Evolutionary conservation across 2,797 vertebrate species (phyloP).

Genomic region (Otus scops): DNA sequence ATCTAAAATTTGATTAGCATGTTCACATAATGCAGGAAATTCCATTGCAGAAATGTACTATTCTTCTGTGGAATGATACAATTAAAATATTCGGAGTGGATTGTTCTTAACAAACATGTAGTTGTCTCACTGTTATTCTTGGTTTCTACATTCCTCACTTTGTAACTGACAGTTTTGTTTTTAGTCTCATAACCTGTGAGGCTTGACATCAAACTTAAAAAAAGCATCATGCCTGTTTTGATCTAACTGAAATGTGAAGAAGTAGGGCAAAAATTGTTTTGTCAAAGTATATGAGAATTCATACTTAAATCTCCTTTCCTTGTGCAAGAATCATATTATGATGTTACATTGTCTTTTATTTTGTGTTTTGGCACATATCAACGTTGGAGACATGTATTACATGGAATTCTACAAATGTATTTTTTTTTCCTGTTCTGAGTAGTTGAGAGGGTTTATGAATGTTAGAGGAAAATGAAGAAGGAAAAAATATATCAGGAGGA

Average conservation of each 20-base stretch:
- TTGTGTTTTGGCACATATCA: neutral
- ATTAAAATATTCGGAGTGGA: neutral
- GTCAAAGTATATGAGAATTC: neutral
- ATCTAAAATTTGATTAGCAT: neutral
- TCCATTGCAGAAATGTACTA: neutral
- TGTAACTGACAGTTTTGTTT: neutral
- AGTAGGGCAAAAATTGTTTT: slow-evolving; percentile 18
- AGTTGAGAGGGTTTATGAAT: neutral
- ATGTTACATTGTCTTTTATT: neutral
- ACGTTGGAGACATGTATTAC: neutral
- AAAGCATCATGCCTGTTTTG: neutral
- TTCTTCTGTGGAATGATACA: neutral
- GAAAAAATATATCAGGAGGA: neutral
- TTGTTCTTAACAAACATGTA: neutral
- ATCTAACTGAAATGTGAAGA: slow-evolving; percentile 10
- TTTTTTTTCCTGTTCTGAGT: neutral
- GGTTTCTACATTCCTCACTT: neutral
- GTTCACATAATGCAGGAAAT: neutral
- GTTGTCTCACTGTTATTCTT: neutral
- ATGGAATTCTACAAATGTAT: neutral
- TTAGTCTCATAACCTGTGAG: neutral
- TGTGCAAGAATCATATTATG: neutral
- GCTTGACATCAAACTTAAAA: slow-evolving; percentile 13
- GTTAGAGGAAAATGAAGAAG: neutral
- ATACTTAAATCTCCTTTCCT: neutral